These are phyloP conservation scores for Drosophila neutralis DNA, from an alignment of 2,888 invertebrate species.

Conservation along the genomic window DNA sequence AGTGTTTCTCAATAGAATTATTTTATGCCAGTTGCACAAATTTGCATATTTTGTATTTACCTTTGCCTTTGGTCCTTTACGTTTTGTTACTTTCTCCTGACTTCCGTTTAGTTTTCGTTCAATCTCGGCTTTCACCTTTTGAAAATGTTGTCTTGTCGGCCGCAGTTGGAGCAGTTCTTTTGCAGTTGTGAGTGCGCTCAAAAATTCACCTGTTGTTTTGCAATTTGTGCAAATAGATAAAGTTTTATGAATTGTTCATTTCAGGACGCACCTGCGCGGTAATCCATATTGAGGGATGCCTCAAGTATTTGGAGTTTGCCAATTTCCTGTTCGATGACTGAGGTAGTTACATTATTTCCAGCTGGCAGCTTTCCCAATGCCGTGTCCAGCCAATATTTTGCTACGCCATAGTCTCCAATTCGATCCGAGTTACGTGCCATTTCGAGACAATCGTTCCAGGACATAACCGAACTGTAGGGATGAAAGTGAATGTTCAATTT, in stretches of 20 bases:
- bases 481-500: conserved; percentile 25
- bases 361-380: conserved; percentile 71
- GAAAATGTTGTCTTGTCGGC: conserved; percentile 63
- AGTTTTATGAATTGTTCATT: conserved; percentile 14
- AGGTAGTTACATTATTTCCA: conserved; percentile 37
- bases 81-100: conserved; percentile 23
- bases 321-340: conserved; percentile 34
- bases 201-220: conserved; percentile 65
- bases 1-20: not conserved
- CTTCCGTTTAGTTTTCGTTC: conserved; percentile 42
- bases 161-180: conserved; percentile 66
- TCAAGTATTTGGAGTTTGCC: conserved; percentile 68
- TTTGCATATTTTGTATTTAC: conserved; percentile 29
- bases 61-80: conserved; percentile 31
- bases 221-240: conserved; percentile 12
- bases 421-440: conserved; percentile 74
- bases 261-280: conserved; percentile 67
- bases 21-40: conserved; percentile 1
- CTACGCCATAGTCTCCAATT: conserved; percentile 69
- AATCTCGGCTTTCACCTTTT: conserved; percentile 61
- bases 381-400: conserved; percentile 80
- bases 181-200: conserved; percentile 64
- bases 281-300: conserved; percentile 68
- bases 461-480: conserved; percentile 74
- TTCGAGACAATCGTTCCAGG: conserved; percentile 82